phyloP scores from a whole-genome alignment of 2,888 invertebrate genomes.

The Serrognathus titanus region DNA sequence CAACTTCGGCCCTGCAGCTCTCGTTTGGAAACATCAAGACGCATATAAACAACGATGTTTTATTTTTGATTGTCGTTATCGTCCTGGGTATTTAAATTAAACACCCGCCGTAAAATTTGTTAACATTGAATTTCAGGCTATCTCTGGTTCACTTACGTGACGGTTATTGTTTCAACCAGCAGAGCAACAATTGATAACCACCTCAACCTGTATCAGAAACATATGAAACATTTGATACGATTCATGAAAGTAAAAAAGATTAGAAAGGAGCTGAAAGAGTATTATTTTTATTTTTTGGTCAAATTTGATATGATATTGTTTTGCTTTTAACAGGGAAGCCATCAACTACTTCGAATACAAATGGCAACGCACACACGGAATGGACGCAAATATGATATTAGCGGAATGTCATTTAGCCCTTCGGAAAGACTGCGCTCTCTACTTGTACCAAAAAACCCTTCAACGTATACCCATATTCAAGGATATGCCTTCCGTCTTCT shows the following conservation, averaged over 20 bases:
- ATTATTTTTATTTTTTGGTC: background rate
- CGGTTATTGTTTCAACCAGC: constrained; percentile 28
- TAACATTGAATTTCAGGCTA: constrained; percentile 23
- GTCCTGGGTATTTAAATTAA: constrained; percentile 15
- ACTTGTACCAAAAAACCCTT: constrained; percentile 28
- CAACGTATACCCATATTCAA: constrained; percentile 23
- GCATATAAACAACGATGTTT: constrained; percentile 19
- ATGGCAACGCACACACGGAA: constrained; percentile 32
- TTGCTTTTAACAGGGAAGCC: constrained; percentile 20
- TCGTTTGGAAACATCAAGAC: constrained; percentile 22
- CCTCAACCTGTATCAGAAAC: constrained; percentile 29
- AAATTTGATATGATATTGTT: background rate
- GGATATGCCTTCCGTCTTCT: constrained; percentile 24
- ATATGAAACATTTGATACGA: constrained; percentile 27
- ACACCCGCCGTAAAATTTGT: no score
- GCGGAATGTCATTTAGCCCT: constrained; percentile 27
- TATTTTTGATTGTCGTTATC: constrained; percentile 19
- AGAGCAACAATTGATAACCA: constrained; percentile 28
- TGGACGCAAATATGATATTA: constrained; percentile 26
- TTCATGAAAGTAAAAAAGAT: constrained; percentile 28
- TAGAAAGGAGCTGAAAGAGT: constrained; percentile 24
- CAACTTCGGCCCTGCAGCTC: constrained; percentile 15
- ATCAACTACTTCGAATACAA: constrained; percentile 32
- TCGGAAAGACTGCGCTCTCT: constrained; percentile 26
- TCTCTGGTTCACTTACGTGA: constrained; percentile 30